Conservation (phyloP, 2,888 invertebrate species). For the Erynnis tages region DNA sequence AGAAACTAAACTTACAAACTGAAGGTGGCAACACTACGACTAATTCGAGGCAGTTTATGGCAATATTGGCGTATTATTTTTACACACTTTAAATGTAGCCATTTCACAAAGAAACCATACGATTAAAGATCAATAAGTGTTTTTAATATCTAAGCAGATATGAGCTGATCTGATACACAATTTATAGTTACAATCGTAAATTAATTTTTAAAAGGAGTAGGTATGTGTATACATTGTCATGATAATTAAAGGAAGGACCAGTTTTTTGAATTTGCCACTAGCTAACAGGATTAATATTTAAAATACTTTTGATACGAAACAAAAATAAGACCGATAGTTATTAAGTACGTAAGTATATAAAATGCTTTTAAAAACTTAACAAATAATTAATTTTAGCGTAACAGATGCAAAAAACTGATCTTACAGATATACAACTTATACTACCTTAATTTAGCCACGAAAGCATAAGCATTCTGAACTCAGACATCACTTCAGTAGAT, state of each 20-base stretch:
- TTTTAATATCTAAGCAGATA: constrained; percentile 69
- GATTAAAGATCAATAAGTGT: constrained; percentile 23
- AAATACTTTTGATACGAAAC: background rate
- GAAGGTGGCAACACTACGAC: constrained; percentile 26
- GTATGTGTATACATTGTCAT: constrained; percentile 60
- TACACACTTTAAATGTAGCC: background rate
- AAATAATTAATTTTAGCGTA: constrained; percentile 17
- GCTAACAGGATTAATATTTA: constrained; percentile 27
- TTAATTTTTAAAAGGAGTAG: constrained; percentile 50
- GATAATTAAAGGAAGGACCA: constrained; percentile 40
- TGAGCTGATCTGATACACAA: constrained; percentile 66
- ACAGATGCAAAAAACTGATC: constrained; percentile 38
- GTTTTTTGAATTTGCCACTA: constrained; percentile 42
- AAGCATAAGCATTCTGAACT: constrained; percentile 71
- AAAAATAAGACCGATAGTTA: constrained; percentile 1
- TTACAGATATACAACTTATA: constrained; percentile 64
- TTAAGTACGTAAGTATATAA: background rate
- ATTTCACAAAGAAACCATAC: constrained; percentile 1
- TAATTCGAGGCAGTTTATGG: constrained; percentile 34
- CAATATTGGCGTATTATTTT: constrained; percentile 16
- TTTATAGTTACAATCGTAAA: constrained; percentile 50
- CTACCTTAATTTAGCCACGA: constrained; percentile 66
- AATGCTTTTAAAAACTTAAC: background rate
- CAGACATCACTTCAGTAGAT: constrained; percentile 49
- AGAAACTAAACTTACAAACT: constrained; percentile 28